Evolutionary conservation across 2,113 vertebrate species (phyloP).

Genomic region (Ochotona princeps): DNA sequence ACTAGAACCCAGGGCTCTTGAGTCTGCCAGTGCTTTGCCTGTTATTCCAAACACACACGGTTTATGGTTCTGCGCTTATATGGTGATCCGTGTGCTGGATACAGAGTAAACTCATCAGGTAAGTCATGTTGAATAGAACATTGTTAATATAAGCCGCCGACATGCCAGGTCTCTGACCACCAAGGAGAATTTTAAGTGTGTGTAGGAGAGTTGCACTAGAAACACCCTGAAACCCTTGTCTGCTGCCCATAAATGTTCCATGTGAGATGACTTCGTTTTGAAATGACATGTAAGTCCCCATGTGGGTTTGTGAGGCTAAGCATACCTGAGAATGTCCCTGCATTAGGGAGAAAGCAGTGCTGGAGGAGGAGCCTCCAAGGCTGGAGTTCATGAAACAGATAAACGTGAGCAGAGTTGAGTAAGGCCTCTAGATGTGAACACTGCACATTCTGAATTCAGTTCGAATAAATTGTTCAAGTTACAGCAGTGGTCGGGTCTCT

Average conservation of each 20-base stretch:
- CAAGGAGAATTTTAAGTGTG: background rate
- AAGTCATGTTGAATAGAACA: background rate
- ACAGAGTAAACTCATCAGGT: background rate
- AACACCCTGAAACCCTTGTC: background rate
- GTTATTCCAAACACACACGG: too few species aligned
- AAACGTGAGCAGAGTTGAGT: background rate
- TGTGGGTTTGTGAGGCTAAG: background rate
- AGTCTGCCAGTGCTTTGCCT: too few species aligned
- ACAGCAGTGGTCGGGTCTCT: background rate
- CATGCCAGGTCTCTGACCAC: background rate
- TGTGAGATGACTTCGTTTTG: background rate
- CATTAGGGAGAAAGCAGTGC: background rate
- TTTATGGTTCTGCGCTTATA: too few species aligned
- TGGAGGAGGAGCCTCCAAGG: background rate
- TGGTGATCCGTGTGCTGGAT: background rate
- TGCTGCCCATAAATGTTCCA: background rate
- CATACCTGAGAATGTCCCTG: background rate
- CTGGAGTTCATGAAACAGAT: background rate
- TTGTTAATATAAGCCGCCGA: background rate
- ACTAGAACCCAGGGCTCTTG: too few species aligned
- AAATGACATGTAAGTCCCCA: background rate
- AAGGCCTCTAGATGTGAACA: background rate
- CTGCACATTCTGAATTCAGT: background rate
- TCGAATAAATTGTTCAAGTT: background rate
- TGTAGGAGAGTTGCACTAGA: background rate